Evolutionary conservation across 2,113 vertebrate genomes (phyloP).

Genomic region (Erpornis zantholeuca): DNA sequence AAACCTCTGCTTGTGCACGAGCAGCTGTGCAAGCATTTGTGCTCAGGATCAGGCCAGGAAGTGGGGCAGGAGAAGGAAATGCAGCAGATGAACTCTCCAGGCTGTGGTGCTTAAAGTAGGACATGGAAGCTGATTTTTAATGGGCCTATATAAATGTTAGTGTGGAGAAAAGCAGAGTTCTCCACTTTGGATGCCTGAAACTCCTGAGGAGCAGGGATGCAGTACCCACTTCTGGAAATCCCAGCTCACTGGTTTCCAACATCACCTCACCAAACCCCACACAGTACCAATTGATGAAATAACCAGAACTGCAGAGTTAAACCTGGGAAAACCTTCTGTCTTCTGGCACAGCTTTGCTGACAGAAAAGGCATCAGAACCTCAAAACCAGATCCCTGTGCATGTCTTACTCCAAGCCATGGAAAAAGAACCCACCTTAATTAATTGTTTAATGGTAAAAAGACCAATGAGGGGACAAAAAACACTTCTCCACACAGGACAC

Average conservation of each 20-base stretch:
- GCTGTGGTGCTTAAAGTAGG: not conserved
- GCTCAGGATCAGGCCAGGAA: not conserved
- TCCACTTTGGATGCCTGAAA: not conserved
- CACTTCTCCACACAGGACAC: not conserved
- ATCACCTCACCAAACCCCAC: not conserved
- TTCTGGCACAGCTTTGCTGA: not conserved
- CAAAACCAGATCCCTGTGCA: not conserved
- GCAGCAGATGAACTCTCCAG: not conserved
- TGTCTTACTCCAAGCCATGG: not conserved
- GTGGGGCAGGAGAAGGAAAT: not conserved
- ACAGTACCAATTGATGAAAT: not conserved
- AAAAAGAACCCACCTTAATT: no score
- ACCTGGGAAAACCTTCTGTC: not conserved
- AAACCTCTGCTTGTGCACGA: not conserved
- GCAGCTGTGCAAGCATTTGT: not conserved
- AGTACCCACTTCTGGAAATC: not conserved
- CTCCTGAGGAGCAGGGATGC: not conserved
- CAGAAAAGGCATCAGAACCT: not conserved
- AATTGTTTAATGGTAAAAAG: no score
- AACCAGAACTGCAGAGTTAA: not conserved
- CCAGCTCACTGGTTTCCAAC: not conserved
- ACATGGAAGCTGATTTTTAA: not conserved
- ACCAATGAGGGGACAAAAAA: no score
- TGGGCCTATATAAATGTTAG: rapidly evolving
- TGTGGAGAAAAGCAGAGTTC: not conserved